Conservation (phyloP, 2,797 vertebrate species). For the Scomberomorus guttatus region DNA sequence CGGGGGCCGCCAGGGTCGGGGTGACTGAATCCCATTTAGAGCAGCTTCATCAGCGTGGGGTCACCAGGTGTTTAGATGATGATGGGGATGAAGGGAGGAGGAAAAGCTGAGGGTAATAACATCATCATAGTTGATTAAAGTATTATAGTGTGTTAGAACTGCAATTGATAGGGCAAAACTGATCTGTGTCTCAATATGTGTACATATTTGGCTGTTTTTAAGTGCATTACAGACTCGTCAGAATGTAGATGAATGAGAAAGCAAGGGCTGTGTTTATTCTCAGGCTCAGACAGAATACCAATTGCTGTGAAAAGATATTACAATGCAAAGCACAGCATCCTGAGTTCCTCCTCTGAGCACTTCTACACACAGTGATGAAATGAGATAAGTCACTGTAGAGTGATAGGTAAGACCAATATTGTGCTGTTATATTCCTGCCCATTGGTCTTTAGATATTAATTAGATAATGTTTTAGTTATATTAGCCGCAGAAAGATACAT, state of each 20-base stretch:
- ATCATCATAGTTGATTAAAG: constrained; percentile 57
- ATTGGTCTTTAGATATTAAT: constrained; percentile 56
- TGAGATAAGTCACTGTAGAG: constrained; percentile 51
- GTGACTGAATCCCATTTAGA: constrained; percentile 64
- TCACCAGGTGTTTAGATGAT: constrained; percentile 64
- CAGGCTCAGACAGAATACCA: constrained; percentile 64
- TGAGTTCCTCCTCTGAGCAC: constrained; percentile 44
- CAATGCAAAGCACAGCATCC: constrained; percentile 48
- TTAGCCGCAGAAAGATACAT: not conserved
- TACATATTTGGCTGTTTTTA: constrained; percentile 22
- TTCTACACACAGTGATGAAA: constrained; percentile 55
- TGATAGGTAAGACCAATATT: constrained; percentile 51
- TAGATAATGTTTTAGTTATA: constrained; percentile 27
- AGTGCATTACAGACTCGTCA: constrained; percentile 16
- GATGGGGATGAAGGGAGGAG: constrained; percentile 46
- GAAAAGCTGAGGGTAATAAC: constrained; percentile 46
- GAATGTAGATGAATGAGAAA: constrained; percentile 54
- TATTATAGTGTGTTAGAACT: constrained; percentile 39
- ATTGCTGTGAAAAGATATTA: constrained; percentile 57
- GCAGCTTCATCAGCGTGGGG: constrained; percentile 47
- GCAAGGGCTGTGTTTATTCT: constrained; percentile 35
- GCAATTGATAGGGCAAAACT: constrained; percentile 36
- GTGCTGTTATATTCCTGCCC: constrained; percentile 20
- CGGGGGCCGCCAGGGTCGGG: constrained; percentile 34
- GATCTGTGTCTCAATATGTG: constrained; percentile 33